These are phyloP conservation scores for Corbicula japonica DNA, from an alignment of 2,888 invertebrate species.

Conservation along the genomic window DNA sequence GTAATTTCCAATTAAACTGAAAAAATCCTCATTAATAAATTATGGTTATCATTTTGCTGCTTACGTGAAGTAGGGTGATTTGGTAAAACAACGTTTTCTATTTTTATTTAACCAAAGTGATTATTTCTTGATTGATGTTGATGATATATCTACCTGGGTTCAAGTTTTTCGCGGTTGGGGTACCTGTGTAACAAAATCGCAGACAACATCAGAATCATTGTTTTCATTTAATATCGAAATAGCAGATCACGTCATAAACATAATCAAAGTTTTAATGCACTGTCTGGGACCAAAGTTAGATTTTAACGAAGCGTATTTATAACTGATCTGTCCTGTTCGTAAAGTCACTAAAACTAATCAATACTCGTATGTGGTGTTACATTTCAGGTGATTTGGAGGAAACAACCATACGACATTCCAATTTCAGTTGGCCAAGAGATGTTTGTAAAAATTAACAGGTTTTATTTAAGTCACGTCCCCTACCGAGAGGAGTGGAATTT, in stretches of 20 bases:
- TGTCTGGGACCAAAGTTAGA: not conserved
- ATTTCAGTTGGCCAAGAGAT: slow-evolving; percentile 57
- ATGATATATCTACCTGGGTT: too few relatives aligned
- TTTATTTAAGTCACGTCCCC: slow-evolving; percentile 56
- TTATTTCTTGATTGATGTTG: too few relatives aligned
- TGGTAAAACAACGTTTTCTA: too few relatives aligned
- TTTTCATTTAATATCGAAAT: not conserved
- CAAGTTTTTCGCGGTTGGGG: too few relatives aligned
- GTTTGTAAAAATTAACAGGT: slow-evolving; percentile 58
- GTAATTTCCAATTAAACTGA: too few relatives aligned
- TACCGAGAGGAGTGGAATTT: slow-evolving; percentile 62
- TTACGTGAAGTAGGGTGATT: too few relatives aligned
- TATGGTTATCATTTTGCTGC: too few relatives aligned
- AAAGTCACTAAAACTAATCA: not conserved
- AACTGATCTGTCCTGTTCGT: not conserved
- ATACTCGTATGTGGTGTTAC: not conserved
- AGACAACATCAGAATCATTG: not conserved
- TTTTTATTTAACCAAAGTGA: too few relatives aligned
- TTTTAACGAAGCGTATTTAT: not conserved
- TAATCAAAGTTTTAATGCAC: not conserved
- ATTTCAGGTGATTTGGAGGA: slow-evolving; percentile 61
- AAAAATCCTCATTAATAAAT: too few relatives aligned
- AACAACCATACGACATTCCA: slow-evolving; percentile 62
- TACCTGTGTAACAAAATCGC: too few relatives aligned
- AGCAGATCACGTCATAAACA: not conserved